phyloP scores from a whole-genome alignment of 1,140 invertebrate species.

The Polyergus mexicanus region DNA sequence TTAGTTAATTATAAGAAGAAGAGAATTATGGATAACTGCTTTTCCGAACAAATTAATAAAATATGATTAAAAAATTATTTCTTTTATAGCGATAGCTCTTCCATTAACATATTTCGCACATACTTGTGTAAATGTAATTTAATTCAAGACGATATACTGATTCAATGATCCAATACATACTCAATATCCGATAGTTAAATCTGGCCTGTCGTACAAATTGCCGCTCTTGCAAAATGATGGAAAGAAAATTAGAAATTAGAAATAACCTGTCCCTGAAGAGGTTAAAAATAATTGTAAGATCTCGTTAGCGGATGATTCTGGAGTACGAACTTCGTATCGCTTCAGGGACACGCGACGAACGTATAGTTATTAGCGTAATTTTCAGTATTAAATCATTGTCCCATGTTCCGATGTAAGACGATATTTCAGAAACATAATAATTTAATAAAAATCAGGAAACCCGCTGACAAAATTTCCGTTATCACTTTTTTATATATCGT shows the following conservation, averaged over 20 bases:
- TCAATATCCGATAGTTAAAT: slow-evolving; percentile 31
- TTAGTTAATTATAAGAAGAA: background rate
- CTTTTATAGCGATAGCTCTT: background rate
- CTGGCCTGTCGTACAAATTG: background rate
- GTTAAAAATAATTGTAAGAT: slow-evolving; percentile 57
- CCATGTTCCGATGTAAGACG: background rate
- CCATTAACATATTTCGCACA: too few species aligned
- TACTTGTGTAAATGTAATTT: background rate
- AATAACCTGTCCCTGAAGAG: slow-evolving; percentile 58
- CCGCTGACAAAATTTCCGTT: background rate
- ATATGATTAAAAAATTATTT: background rate
- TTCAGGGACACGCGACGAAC: slow-evolving; percentile 43
- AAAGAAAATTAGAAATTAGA: slow-evolving; percentile 48
- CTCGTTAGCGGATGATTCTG: slow-evolving; percentile 44
- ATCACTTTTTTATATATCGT: background rate
- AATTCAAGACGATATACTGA: background rate
- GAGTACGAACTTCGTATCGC: slow-evolving; percentile 32
- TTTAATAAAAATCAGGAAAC: background rate
- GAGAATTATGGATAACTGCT: background rate
- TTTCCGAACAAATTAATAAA: background rate
- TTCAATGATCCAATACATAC: background rate
- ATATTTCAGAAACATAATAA: slow-evolving; percentile 15
- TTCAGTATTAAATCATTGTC: background rate
- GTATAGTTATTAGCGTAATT: slow-evolving; percentile 5
- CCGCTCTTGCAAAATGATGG: background rate